Evolutionary conservation across 2,888 invertebrate species (phyloP), one percentile per base, ranked within the genome.

Genomic region (Galerucella pusilla): DNA sequence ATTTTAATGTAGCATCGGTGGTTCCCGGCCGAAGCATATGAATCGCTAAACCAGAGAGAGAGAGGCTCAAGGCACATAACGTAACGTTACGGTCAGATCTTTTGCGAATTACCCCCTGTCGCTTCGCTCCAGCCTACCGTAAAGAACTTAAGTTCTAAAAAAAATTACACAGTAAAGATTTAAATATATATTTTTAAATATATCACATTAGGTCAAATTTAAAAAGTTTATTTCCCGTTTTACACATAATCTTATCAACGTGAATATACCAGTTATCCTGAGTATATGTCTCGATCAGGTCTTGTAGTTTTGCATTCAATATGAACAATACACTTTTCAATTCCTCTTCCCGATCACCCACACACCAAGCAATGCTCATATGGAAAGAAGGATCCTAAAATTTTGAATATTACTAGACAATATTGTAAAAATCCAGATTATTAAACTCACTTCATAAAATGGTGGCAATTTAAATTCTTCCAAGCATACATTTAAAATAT

Each of bases 311-410:
- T 11, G 85, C 78, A 84, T 91, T 90, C n/a, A 94, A 85, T 52
- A 88, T 81, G 0, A 90, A 87, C 75, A 92, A 83, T 76, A 90
- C 83, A 46, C 84, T 78, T 68, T 85, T 87, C 12, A 94, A 83
- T 76, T 89, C 84, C 28, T 87, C 83, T 81, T 90, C 89, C 79
- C 90, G 88, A 86, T 96, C 91, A 0, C 95, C 95, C 71, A 92
- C 88, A 76, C 92, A 90, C 96, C 96, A 97, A 12, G 93, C 89
- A 79, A 97, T 89, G 85, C 97, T 97, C 82, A 95, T 90, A 85
- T 97, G 97, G 88, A 94, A 95, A 2, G 94, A 94, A 25, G 95
- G 93, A 84, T 94, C 90, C 96, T 96, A 86, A 80, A 90, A 90
- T 49, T 25, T 2, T 12, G 12, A 66, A 42, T 9, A 10, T 42